Conservation (phyloP, 2,797 vertebrate species). For the Dromococcyx pavoninus region DNA sequence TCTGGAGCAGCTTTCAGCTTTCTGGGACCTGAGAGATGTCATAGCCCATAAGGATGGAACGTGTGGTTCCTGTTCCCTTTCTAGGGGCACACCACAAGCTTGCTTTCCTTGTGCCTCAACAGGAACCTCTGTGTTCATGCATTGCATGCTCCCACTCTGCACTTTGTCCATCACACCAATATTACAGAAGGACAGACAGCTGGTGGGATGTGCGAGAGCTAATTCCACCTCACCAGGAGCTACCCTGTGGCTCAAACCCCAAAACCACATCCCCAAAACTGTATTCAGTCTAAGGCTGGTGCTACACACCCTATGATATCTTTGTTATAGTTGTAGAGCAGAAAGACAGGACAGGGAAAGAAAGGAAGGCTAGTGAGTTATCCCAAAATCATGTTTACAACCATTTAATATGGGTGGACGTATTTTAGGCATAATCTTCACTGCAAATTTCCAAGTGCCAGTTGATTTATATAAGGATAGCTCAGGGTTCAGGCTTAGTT, state of each 20-base stretch:
- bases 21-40: neutral
- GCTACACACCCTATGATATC: neutral
- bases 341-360: neutral
- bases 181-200: neutral
- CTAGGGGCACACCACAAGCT: neutral
- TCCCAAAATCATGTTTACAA: neutral
- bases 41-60: neutral
- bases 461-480: neutral
- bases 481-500: neutral
- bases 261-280: accelerated
- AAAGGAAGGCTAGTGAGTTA: neutral
- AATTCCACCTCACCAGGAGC: neutral
- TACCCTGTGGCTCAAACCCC: neutral
- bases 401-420: neutral
- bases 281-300: neutral
- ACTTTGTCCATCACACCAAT: neutral
- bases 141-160: neutral
- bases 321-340: neutral
- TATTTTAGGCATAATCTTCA: neutral
- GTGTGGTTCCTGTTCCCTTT: neutral
- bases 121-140: neutral
- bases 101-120: neutral
- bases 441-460: neutral
- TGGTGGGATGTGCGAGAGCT: neutral
- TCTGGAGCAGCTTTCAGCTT: conserved; percentile 26